A percentile compares a stretch with the other conserved stretches of the same genome.
phyloP scores from a whole-genome alignment of 2,113 vertebrate genomes.

The Bubo bubo region DNA sequence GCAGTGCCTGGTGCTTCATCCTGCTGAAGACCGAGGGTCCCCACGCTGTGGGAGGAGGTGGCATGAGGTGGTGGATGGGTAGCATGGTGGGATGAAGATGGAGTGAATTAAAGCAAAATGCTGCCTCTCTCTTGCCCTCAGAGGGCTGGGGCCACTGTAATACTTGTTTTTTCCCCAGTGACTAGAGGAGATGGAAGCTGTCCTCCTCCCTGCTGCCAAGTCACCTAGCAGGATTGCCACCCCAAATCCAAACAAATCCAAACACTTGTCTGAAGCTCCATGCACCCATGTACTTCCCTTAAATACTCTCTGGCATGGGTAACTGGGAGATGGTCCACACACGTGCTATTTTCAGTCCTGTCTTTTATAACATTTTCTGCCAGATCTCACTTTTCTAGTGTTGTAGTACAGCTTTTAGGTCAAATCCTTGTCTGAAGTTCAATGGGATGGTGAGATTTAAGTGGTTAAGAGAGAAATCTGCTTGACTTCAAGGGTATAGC shows the following conservation, averaged over 20 bases:
- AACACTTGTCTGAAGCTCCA: background rate
- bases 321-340: background rate
- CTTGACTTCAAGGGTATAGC: background rate
- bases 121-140: background rate
- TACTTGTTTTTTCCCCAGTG: background rate
- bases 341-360: background rate
- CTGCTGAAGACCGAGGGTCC: fast-evolving
- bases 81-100: background rate
- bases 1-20: background rate
- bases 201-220: background rate
- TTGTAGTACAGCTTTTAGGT: background rate
- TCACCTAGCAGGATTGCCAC: background rate
- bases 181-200: background rate
- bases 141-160: background rate
- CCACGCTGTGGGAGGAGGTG: fast-evolving
- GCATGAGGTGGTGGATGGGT: background rate
- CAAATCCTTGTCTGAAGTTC: background rate
- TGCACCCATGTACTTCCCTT: background rate
- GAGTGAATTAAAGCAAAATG: background rate
- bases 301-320: background rate
- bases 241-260: background rate
- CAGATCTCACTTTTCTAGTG: background rate
- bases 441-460: background rate
- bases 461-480: background rate
- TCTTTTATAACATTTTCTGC: background rate